Conservation (phyloP, 2,888 invertebrate genomes). For the Beris morrisii region DNA sequence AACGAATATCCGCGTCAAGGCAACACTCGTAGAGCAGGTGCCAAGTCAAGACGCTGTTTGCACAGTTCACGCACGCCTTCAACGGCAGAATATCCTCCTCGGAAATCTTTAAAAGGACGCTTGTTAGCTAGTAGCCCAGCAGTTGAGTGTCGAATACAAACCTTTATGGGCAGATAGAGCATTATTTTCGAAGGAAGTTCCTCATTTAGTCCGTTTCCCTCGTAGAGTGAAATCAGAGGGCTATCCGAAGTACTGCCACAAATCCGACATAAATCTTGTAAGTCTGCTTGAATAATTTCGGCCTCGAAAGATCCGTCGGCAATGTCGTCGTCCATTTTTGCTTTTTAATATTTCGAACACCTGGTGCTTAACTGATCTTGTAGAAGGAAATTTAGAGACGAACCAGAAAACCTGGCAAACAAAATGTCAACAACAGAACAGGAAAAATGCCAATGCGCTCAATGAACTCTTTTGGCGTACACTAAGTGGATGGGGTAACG, state of each 20-base stretch:
- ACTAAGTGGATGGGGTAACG: no score
- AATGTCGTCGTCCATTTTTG: conserved; percentile 12
- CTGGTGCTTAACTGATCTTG: no score
- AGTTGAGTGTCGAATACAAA: conserved; percentile 43
- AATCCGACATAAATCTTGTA: conserved; percentile 57
- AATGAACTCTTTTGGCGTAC: no score
- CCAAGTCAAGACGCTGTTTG: conserved; percentile 27
- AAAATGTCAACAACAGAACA: no score
- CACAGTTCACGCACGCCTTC: conserved; percentile 39
- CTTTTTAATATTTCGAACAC: no score
- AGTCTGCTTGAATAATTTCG: conserved; percentile 34
- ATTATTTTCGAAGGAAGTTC: conserved; percentile 65
- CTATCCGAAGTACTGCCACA: conserved; percentile 60
- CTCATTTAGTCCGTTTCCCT: conserved; percentile 63
- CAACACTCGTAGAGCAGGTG: conserved; percentile 32
- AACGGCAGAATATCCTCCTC: conserved; percentile 31
- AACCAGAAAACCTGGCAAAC: no score
- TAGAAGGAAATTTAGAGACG: no score
- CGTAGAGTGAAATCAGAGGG: conserved; percentile 64
- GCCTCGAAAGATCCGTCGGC: conserved; percentile 13
- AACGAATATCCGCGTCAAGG: conserved; percentile 24
- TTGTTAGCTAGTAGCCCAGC: neutral
- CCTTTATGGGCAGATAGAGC: conserved; percentile 66
- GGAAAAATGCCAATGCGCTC: no score
- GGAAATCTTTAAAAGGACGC: conserved; percentile 11